Evolutionary conservation across 1,140 invertebrate genomes (phyloP).

Genomic region (Apis dorsata): DNA sequence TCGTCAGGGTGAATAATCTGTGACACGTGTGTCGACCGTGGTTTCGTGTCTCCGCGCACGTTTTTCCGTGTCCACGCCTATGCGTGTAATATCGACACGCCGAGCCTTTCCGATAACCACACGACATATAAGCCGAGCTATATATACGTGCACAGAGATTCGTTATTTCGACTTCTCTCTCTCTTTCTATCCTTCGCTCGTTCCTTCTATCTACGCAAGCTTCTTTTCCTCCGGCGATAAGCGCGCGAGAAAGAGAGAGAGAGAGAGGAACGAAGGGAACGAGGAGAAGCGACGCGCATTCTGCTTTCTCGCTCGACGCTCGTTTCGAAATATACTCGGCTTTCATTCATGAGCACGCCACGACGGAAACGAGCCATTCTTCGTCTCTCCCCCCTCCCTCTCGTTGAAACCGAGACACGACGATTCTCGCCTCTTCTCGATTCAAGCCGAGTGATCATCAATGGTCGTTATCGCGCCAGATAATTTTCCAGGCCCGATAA

Average conservation of each 20-base stretch:
- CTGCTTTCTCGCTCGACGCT: conserved; percentile 47
- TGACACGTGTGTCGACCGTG: conserved; percentile 34
- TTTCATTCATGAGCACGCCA: conserved; percentile 60
- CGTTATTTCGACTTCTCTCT: conserved; percentile 26
- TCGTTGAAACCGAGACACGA: conserved; percentile 26
- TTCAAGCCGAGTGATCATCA: conserved; percentile 56
- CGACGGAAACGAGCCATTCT: conserved; percentile 48
- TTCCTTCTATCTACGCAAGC: not conserved
- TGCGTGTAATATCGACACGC: conserved; percentile 13
- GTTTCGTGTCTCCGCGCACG: conserved; percentile 29
- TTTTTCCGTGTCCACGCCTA: conserved; percentile 30
- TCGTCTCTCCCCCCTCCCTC: not conserved
- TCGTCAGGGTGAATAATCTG: conserved; percentile 44
- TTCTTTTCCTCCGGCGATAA: conserved; percentile 47
- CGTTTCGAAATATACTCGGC: conserved; percentile 63
- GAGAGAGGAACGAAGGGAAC: not conserved
- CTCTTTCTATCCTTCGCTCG: not conserved
- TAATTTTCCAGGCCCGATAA: conserved; percentile 58
- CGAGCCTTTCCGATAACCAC: conserved; percentile 61
- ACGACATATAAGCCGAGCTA: not conserved
- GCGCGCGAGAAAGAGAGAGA: not conserved
- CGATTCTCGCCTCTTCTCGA: conserved; percentile 29
- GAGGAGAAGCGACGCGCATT: conserved; percentile 42
- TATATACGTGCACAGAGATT: no score
- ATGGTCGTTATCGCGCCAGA: conserved; percentile 57